phyloP scores from a whole-genome alignment of 2,797 vertebrate genomes.

The Rhodeus uyekii region DNA sequence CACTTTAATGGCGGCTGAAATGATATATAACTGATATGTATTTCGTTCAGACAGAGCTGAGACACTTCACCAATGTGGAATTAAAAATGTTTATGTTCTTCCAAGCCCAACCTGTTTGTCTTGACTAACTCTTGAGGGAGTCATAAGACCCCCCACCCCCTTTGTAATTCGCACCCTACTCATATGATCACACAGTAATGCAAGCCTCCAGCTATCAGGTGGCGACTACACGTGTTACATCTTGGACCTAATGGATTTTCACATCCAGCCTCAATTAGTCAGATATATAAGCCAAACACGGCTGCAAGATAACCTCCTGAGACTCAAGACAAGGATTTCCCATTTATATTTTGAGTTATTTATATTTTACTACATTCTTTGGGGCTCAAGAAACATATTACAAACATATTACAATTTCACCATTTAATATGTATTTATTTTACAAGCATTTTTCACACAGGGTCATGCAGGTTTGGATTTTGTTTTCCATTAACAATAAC shows the following conservation, averaged over 20 bases:
- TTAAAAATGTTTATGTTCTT: background rate
- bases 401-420: background rate
- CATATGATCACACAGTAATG: conserved; percentile 25
- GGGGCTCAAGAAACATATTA: background rate
- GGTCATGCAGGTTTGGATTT: no score
- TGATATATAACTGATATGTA: background rate
- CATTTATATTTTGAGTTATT: background rate
- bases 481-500: no score
- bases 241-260: conserved; percentile 33
- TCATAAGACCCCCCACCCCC: background rate
- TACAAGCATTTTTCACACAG: no score
- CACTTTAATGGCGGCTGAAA: background rate
- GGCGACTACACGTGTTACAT: conserved; percentile 21
- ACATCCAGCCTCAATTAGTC: conserved; percentile 24
- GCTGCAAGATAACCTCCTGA: background rate
- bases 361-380: background rate
- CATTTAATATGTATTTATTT: background rate
- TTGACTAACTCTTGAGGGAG: background rate
- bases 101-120: conserved; percentile 3
- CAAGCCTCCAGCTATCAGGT: conserved; percentile 36
- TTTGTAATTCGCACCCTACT: background rate
- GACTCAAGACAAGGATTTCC: background rate
- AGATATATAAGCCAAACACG: background rate
- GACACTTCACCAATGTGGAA: background rate
- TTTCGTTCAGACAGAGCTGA: background rate